Percentiles rank a stretch among this genome's conserved stretches.
These are phyloP conservation scores for Amphiprion percula DNA, from an alignment of 2,113 vertebrate species.

Conservation along the genomic window DNA sequence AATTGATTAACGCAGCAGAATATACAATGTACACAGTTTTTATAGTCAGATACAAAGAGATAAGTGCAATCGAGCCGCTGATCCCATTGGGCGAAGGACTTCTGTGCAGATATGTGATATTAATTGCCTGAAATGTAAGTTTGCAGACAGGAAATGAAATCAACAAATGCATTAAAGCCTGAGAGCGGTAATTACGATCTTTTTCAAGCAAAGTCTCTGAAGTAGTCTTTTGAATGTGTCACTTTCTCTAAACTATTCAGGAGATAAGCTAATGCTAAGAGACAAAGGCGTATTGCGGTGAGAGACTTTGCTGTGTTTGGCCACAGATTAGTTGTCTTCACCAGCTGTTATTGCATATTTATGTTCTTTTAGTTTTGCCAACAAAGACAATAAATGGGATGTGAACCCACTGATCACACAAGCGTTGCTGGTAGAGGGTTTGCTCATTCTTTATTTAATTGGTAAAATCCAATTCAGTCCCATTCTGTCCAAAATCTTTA, in stretches of 20 bases:
- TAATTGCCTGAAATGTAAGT: not conserved
- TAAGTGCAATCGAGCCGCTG: not conserved
- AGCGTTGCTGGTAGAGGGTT: conserved; percentile 30
- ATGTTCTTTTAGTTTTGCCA: conserved; percentile 22
- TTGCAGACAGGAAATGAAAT: not conserved
- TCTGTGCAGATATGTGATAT: not conserved
- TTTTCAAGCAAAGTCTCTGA: not conserved
- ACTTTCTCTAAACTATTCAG: conserved; percentile 18
- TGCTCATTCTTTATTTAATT: no score
- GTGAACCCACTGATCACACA: conserved; percentile 39
- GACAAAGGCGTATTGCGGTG: conserved; percentile 22
- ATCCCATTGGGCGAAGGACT: not conserved
- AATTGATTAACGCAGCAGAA: not conserved
- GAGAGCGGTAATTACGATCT: conserved; percentile 8
- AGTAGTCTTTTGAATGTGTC: conserved; percentile 24
- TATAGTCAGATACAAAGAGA: not conserved
- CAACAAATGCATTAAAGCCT: conserved; percentile 4
- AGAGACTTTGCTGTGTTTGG: conserved; percentile 25
- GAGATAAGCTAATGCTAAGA: conserved; percentile 28
- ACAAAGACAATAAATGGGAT: conserved; percentile 37
- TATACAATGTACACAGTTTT: not conserved
- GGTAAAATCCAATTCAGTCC: no score
- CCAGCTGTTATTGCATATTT: conserved; percentile 20
- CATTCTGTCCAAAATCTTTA: no score
- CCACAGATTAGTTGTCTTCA: conserved; percentile 37